Percentiles rank a stretch among this genome's conserved stretches.
phyloP scores from a whole-genome alignment of 2,113 vertebrate species.

The Ia io region DNA sequence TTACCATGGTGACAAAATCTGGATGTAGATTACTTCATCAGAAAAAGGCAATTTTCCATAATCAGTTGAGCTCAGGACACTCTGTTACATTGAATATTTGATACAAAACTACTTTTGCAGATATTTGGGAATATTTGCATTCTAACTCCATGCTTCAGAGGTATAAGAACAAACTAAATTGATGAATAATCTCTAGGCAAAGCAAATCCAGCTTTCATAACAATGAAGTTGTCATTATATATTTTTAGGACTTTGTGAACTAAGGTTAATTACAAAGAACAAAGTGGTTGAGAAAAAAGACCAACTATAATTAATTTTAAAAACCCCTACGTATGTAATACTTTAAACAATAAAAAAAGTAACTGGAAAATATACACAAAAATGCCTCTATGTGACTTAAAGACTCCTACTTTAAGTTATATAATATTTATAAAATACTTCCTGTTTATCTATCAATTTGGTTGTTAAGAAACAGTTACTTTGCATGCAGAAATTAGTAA shows the following conservation, averaged over 20 bases:
- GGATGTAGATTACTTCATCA: constrained; percentile 44
- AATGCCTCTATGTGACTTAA: not conserved
- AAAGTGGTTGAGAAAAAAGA: not conserved
- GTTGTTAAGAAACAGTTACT: not conserved
- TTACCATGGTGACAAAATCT: constrained; percentile 45
- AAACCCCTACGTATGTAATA: not conserved
- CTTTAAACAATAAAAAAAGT: not conserved
- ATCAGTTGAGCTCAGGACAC: constrained; percentile 9
- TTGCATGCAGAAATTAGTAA: not conserved
- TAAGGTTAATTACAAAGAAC: not conserved
- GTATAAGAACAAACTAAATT: not conserved
- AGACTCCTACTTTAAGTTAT: not conserved
- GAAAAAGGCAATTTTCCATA: constrained; percentile 30
- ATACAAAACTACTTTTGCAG: not conserved
- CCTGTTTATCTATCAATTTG: not conserved
- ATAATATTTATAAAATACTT: not conserved
- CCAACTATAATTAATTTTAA: not conserved
- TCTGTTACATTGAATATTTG: not conserved
- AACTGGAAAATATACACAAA: not conserved
- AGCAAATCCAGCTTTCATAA: not conserved
- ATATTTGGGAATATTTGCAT: not conserved
- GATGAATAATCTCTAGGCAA: not conserved
- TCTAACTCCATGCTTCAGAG: not conserved
- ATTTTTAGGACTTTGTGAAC: not conserved
- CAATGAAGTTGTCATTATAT: not conserved